Percentiles rank a stretch among this genome's conserved stretches.
phyloP scores from a whole-genome alignment of 2,797 vertebrate species.

The Gastrophryne carolinensis region DNA sequence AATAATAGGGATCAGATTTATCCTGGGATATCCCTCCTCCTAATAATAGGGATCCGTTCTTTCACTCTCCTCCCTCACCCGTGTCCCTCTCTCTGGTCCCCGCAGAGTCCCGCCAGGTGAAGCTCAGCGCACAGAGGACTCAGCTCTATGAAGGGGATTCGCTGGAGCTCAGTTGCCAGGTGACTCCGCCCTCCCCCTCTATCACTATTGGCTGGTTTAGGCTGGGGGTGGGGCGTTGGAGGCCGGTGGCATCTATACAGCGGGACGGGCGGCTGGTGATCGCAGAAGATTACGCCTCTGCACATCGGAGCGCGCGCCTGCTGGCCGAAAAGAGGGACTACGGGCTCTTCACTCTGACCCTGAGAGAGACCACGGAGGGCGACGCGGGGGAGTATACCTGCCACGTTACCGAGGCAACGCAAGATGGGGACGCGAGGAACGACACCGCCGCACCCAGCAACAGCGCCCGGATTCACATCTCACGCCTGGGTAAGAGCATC shows the following conservation, averaged over 20 bases:
- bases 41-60: no score
- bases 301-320: conserved; percentile 59
- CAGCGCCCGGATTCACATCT: conserved; percentile 46
- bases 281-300: conserved; percentile 45
- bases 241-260: conserved; percentile 66
- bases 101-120: conserved; percentile 69
- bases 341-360: conserved; percentile 70
- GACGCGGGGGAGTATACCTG: conserved; percentile 74
- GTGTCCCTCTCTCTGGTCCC: not conserved
- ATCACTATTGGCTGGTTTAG: conserved; percentile 77
- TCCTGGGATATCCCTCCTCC: no score
- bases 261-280: conserved; percentile 68
- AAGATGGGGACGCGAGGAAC: conserved; percentile 1
- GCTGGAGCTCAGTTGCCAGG: conserved; percentile 69
- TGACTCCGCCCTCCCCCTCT: conserved; percentile 57
- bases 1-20: no score
- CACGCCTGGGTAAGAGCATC: conserved; percentile 61
- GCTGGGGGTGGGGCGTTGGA: not conserved
- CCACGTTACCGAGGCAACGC: conserved; percentile 65
- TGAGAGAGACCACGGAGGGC: conserved; percentile 64
- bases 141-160: conserved; percentile 64
- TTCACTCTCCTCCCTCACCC: no score
- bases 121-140: conserved; percentile 30
- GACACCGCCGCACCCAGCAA: conserved; percentile 5
- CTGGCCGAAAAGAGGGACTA: conserved; percentile 68